Base-by-base conservation (phyloP, 2,888 invertebrate genomes). In the Lamproptera curius region DNA sequence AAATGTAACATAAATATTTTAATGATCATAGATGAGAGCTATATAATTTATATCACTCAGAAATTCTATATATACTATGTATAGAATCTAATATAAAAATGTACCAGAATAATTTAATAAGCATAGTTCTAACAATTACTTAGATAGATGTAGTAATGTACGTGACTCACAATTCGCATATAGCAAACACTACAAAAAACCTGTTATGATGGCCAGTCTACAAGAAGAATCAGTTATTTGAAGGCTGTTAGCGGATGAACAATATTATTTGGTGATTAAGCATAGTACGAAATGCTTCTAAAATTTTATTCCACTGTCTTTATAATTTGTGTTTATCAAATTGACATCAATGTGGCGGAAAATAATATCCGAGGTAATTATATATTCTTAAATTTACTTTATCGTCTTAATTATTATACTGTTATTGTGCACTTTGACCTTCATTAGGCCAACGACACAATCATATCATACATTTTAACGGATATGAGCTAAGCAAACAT, bases 191-290 rank as follows among this genome's bases (percentile, higher is more conserved):
- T 17, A 11, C 16, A 39, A 9, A 16, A 13, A 42, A 42, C 33
- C 33, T 10, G 33, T 33, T 42, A 31, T 33, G 14, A 33, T 42
- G 17, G 16, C 14, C 23, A 39, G 39, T 23, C 10, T 16, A 34
- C 33, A 8, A 34, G 42, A 42, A 42, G 17, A 34, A 42, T 42
- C 20, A 35, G 42, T 42, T 20, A 23, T 35, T 20, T 42, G 23
- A 42, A 35, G 34, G 15, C n/a, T 23, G 26, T 14, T 23, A 20
- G 1, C 17, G 23, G 9, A 35, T 15, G 10, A n/a, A 23, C 35
- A 34, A 39, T 31, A 31, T n/a, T 20, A 20, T 42, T 16, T 16
- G 23, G 34, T 14, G 5, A 10, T 11, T 14, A 17, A 35, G 5
- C n/a, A 13, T 33, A n/a, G 17, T 10, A 16, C 1, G 16, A 26